These are phyloP conservation scores for Rutilus rutilus DNA, from an alignment of 2,113 vertebrate species.

Conservation along the genomic window DNA sequence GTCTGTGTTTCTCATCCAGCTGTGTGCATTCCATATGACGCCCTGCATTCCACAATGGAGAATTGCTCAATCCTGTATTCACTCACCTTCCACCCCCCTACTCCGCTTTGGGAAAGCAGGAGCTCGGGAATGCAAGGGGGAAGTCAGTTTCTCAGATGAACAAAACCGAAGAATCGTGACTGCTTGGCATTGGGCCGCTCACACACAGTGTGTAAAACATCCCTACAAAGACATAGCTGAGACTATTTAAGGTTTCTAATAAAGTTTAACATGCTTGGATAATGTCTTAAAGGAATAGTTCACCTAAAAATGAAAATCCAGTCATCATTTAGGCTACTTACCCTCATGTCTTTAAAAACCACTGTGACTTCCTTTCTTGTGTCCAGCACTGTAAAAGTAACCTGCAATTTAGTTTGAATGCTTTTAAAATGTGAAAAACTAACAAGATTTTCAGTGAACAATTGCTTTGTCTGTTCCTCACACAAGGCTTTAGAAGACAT, in stretches of 20 bases:
- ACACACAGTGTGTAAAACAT: neutral
- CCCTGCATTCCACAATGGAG: slow-evolving; percentile 74
- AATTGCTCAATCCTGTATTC: slow-evolving; percentile 77
- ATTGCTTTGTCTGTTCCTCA: neutral
- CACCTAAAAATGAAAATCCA: neutral
- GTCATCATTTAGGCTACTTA: too few species aligned
- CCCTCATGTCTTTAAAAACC: neutral
- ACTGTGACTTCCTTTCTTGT: neutral
- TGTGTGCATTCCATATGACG: slow-evolving; percentile 71
- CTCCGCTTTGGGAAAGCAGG: slow-evolving; percentile 46
- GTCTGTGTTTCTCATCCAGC: slow-evolving; percentile 70
- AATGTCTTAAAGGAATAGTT: neutral
- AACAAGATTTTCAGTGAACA: neutral
- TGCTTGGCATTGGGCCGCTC: neutral
- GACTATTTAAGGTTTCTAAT: neutral
- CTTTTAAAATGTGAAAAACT: too few species aligned
- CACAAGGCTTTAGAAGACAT: neutral
- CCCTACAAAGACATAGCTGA: neutral
- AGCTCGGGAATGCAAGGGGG: slow-evolving; percentile 38
- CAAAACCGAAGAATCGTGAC: slow-evolving; percentile 5
- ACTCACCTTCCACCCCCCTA: slow-evolving; percentile 62
- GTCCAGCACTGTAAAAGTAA: neutral
- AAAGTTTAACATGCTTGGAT: neutral
- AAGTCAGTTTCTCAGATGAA: slow-evolving; percentile 16
- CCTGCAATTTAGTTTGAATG: neutral